Conservation (phyloP, 2,797 vertebrate genomes). For the Crenichthys baileyi region DNA sequence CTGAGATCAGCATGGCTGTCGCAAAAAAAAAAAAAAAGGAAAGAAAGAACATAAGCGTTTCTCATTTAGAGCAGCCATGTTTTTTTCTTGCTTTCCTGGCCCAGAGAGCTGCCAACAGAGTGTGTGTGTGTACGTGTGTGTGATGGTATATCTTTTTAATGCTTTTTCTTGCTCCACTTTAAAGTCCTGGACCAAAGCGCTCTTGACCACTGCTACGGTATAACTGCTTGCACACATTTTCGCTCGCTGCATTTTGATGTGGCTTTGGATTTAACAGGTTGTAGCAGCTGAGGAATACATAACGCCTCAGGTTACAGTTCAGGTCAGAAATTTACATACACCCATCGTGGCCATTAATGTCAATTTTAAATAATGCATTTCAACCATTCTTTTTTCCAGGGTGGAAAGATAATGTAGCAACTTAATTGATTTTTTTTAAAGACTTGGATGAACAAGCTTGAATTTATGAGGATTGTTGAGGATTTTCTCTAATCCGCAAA, state of each 20-base stretch:
- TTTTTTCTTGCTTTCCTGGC: constrained; percentile 70
- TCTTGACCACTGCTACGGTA: constrained; percentile 38
- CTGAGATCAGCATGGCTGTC: constrained; percentile 68
- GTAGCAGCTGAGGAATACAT: not conserved
- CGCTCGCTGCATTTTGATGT: not conserved
- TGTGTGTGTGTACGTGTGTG: constrained; percentile 13
- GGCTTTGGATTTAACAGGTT: not conserved
- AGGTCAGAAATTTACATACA: too few relatives aligned
- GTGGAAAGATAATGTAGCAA: not conserved
- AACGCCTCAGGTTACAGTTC: not conserved
- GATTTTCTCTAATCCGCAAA: not conserved
- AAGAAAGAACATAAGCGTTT: constrained; percentile 50
- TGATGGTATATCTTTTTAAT: constrained; percentile 46
- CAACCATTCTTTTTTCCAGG: not conserved
- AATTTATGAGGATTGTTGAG: not conserved
- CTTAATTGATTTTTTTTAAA: not conserved
- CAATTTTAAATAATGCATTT: not conserved
- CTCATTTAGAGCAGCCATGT: constrained; percentile 66
- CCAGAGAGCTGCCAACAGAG: constrained; percentile 59
- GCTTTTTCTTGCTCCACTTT: constrained; percentile 56
- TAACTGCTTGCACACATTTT: constrained; percentile 24
- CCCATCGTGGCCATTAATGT: too few relatives aligned
- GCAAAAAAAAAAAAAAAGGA: constrained; percentile 12
- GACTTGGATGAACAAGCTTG: not conserved
- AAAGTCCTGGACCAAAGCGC: constrained; percentile 53